Percentiles rank a stretch among this genome's conserved stretches.
Evolutionary conservation across 2,888 invertebrate genomes (phyloP).

Genomic region (Idaea dimidiata): DNA sequence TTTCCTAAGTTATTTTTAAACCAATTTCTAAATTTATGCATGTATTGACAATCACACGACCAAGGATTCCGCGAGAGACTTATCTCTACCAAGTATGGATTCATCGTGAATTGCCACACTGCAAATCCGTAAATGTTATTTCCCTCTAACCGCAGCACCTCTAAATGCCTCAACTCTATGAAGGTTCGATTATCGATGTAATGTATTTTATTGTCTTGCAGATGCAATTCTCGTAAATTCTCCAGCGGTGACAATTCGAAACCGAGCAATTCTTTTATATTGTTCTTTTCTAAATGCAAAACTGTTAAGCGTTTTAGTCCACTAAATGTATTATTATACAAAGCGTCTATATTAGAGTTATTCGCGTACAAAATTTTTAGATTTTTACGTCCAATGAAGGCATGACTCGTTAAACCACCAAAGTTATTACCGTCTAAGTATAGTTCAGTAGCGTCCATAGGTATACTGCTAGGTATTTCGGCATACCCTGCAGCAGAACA

Average conservation of each 20-base stretch:
- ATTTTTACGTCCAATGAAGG: constrained; percentile 95
- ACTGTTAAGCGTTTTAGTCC: constrained; percentile 89
- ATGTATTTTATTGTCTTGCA: constrained; percentile 91
- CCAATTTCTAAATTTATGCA: constrained; percentile 90
- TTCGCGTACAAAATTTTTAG: constrained; percentile 93
- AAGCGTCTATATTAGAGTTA: constrained; percentile 90
- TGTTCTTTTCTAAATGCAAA: constrained; percentile 93
- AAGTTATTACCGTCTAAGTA: constrained; percentile 96
- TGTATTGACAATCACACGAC: constrained; percentile 94
- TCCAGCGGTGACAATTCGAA: constrained; percentile 91
- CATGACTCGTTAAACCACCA: constrained; percentile 91
- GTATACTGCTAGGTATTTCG: constrained; percentile 92
- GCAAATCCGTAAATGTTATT: constrained; percentile 91
- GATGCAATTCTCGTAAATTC: constrained; percentile 90
- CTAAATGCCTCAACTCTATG: constrained; percentile 88
- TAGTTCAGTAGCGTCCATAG: constrained; percentile 97
- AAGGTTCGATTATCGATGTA: constrained; percentile 93
- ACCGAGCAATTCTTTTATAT: constrained; percentile 88
- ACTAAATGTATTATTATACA: constrained; percentile 95
- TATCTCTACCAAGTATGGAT: constrained; percentile 93
- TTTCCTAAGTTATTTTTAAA: constrained; percentile 89
- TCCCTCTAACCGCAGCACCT: constrained; percentile 91
- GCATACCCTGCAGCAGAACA: constrained; percentile 91
- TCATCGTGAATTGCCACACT: constrained; percentile 91
- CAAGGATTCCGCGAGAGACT: constrained; percentile 92